A percentile compares a stretch with the other conserved stretches of the same genome.
phyloP scores from a whole-genome alignment of 2,113 vertebrate species.

The Poecilia latipinna region DNA sequence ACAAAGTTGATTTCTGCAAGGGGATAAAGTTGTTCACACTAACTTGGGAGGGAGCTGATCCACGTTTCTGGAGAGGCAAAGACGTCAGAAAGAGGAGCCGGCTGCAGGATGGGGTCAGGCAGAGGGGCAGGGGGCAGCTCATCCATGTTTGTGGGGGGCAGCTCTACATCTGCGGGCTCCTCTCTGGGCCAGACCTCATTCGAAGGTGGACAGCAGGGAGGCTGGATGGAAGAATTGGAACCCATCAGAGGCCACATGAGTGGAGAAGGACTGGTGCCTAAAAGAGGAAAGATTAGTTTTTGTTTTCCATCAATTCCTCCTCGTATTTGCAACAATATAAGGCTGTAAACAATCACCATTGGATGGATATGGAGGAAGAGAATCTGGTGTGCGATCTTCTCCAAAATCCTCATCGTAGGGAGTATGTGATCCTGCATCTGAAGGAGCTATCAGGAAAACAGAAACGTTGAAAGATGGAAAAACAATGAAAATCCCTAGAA shows the following conservation, averaged over 20 bases:
- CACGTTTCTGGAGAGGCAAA: conserved; percentile 93
- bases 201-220: conserved; percentile 85
- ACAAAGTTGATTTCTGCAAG: background rate
- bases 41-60: conserved; percentile 98
- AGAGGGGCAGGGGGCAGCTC: conserved; percentile 82
- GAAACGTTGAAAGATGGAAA: background rate
- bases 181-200: conserved; percentile 91
- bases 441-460: conserved; percentile 82
- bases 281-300: too few species aligned
- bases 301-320: background rate
- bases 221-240: conserved; percentile 86
- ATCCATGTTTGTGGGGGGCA: conserved; percentile 73
- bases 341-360: conserved; percentile 61
- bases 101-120: conserved; percentile 57
- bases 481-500: background rate
- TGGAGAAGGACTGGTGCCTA: conserved; percentile 74
- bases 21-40: background rate
- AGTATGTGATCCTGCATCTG: conserved; percentile 89
- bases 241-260: conserved; percentile 76
- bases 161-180: conserved; percentile 84
- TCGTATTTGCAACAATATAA: background rate
- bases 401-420: conserved; percentile 87
- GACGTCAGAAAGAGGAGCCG: conserved; percentile 76
- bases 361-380: conserved; percentile 80
- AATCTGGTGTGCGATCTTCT: conserved; percentile 85